phyloP scores from a whole-genome alignment of 64 coral and sea anemone species.

The Actinia tenebrosa region DNA sequence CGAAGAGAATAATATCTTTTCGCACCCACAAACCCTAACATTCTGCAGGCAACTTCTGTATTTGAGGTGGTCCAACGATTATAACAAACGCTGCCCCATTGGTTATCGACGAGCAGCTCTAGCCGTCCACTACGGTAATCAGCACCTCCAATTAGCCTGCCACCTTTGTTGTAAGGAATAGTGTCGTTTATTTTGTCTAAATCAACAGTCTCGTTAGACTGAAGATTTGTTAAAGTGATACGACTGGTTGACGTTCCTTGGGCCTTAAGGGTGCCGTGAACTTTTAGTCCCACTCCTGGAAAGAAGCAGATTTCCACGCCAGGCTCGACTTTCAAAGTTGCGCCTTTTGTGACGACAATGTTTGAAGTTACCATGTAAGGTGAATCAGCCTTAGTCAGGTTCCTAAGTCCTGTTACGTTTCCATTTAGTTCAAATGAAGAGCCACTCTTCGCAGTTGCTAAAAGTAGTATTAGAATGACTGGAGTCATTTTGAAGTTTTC shows the following conservation, averaged over 20 bases:
- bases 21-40: constrained; percentile 56
- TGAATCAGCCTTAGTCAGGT: constrained; percentile 22
- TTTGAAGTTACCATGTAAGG: constrained; percentile 51
- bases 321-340: constrained; percentile 43
- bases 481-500: too few species aligned
- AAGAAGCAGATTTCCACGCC: constrained; percentile 38
- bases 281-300: constrained; percentile 35
- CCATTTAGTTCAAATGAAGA: constrained; percentile 20
- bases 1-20: constrained; percentile 40
- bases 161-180: constrained; percentile 31
- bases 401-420: constrained; percentile 6
- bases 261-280: constrained; percentile 43
- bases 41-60: constrained; percentile 60
- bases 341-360: constrained; percentile 23
- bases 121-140: constrained; percentile 49
- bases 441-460: not conserved
- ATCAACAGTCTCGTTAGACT: constrained; percentile 19
- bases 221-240: constrained; percentile 46
- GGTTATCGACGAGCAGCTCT: constrained; percentile 39
- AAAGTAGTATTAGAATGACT: too few species aligned
- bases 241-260: constrained; percentile 27
- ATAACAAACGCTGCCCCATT: constrained; percentile 59
- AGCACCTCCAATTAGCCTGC: constrained; percentile 40
- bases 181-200: constrained; percentile 21
- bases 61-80: constrained; percentile 39